Base-by-base conservation (phyloP, 2,797 vertebrate species). In the Selene dorsalis region DNA sequence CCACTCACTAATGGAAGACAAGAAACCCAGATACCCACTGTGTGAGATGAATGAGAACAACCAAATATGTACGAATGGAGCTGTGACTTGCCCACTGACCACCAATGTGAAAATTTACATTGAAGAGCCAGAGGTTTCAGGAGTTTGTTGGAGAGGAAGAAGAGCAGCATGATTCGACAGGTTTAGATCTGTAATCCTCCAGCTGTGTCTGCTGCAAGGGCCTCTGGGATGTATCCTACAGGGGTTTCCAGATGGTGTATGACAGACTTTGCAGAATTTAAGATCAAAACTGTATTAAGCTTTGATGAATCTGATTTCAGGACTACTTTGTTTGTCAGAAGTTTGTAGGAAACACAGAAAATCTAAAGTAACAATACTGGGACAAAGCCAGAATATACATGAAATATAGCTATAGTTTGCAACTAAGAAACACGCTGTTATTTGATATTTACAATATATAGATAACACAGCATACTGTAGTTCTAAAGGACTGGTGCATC, bases 231-330 rank as follows among this genome's bases (percentile, higher is more conserved):
- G 47, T 78, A 70, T 67, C 55, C 53, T 63, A 41, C 48, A 62
- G 71, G 68, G 73, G 67, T 84, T 77, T 88, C 71, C 68, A 70
- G 67, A 76, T 78, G 65, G 71, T 43, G 35, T 64, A 7, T 60
- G 71, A 71, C 84, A 70, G 69, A 82, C 63, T 67, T 75, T 62
- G 77, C 70, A 82, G 78, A 72, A 82, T 77, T 75, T 20, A 69
- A 82, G 69, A 85, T 85, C 73, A 84, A 48, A 35, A 35, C 32
- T 60, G 20, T 60, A 62, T 85, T 74, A 75, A 73, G 62, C 55
- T 65, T n/a, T 32, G 41, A 75, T 81, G 43, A 77, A 50, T 82
- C 75, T 73, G 48, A 72, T 59, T 50, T 69, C 53, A 64, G 22
- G 14, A 43, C 16, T 57, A 16, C 71, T 81, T 67, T 69, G 24